Evolutionary conservation across 1,140 invertebrate genomes (phyloP), one percentile per base, ranked within the genome.

Genomic region (Rhagoletis pomonella): DNA sequence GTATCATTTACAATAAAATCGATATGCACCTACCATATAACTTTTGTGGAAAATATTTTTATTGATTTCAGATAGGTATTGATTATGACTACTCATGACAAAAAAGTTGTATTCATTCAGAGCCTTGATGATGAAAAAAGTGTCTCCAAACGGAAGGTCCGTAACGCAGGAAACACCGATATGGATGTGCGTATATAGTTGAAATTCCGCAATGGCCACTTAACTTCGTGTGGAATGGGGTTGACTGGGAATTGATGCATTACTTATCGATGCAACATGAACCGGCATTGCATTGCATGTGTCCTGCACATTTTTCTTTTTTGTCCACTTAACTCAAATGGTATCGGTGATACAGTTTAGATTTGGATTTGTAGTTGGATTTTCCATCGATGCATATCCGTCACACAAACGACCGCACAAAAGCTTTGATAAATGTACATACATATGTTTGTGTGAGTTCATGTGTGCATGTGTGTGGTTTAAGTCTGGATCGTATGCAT

Each of bases 361-460:
- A 81, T 81, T 81, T 81, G 73, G 47, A 58, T 81, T 81, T 12
- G 69, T 3, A 77, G 42, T 14, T 77, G 67, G 67, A 73, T 73
- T 73, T 73, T 73, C 44, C 42, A 47, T 73, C 69, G 69, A n/a
- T 50, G 69, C 67, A 73, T 67, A 67, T 4, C 2, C 65, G 4
- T 14, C 60, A 9, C 4, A n/a, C 60, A 62, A 17, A 62, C 60
- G 12, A 62, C 4, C 60, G 17, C 12, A 62, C 60, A 55, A 55
- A 5, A 10, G 50, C 2, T 10, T 55, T 55, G 10, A 10, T 10
- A 55, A 55, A 55, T 55, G 1, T 55, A 10, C 29, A 29, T 55
- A 3, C 50, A 5, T 5, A 29, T 81, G 19, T 81, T 7, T 81
- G 44, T 9, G 47, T n/a, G 39, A 50, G 5, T 7, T 3, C 9